phyloP scores from a whole-genome alignment of 2,113 vertebrate species.

The Bagarius yarrelli region DNA sequence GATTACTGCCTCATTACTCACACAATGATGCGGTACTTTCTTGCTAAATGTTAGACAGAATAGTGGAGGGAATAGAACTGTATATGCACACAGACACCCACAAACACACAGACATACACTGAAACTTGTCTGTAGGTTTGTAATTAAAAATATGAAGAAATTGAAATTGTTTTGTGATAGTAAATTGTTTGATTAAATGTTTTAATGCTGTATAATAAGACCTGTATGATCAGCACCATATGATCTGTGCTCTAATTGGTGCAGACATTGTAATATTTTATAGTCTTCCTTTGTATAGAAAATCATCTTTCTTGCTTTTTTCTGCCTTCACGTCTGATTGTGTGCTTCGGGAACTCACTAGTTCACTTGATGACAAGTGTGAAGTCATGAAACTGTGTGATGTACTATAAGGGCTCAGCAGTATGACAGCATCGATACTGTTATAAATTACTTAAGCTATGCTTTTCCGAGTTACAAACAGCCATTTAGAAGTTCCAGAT shows the following conservation, averaged over 20 bases:
- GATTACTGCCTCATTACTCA: constrained; percentile 57
- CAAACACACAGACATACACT: neutral
- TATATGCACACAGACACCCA: constrained; percentile 21
- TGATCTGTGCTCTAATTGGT: neutral
- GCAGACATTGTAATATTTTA: neutral
- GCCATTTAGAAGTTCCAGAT: no score
- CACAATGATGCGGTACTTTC: constrained; percentile 49
- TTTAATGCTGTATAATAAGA: neutral
- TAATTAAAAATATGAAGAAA: constrained; percentile 1
- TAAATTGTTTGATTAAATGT: neutral
- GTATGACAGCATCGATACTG: neutral
- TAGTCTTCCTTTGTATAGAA: neutral
- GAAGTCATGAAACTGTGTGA: neutral
- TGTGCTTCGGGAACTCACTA: neutral
- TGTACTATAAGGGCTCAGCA: neutral
- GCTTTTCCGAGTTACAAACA: neutral
- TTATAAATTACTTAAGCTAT: neutral
- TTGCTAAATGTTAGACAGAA: constrained; percentile 14
- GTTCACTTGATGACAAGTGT: neutral
- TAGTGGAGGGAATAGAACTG: constrained; percentile 1
- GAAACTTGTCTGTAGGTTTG: neutral
- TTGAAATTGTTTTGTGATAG: neutral
- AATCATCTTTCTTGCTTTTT: neutral
- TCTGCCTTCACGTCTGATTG: neutral
- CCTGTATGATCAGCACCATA: neutral